Base-by-base conservation (phyloP, 2,888 invertebrate species). In the Meganola albula region DNA sequence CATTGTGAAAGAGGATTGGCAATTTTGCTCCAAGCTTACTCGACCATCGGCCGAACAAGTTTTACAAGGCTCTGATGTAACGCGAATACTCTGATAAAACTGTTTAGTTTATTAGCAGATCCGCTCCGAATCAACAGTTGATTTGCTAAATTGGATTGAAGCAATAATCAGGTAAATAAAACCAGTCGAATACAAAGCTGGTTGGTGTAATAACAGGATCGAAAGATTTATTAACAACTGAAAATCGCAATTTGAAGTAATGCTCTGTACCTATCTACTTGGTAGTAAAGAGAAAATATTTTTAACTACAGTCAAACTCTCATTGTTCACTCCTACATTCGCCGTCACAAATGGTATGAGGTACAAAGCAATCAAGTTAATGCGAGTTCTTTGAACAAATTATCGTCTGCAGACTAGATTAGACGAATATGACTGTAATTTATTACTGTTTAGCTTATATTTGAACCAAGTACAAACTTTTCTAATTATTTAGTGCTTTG, bases 1-100 rank as follows among this genome's bases (percentile, higher is more conserved):
- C 83, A 84, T 85, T 84, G 84, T 85, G 82, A 75, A 80, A 76
- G 79, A 76, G 84, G 83, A 85, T 85, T 84, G 84, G 78, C 84
- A 84, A 84, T 85, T 84, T 82, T 76, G 79, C 74, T 74, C 71
- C 64, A 68, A 75, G 76, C 77, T 80, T 75, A 83, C 75, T 75
- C 78, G 74, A 75, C 79, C 80, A 74, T 75, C 77, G 75, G 74
- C 74, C 69, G 71, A 66, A 65, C 71, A 67, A 78, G 73, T 80
- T 82, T 80, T 78, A 80, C 76, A 76, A 68, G 75, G 74, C 76
- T 74, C 76, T 70, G 68, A 78, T 74, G 77, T 77, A 74, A 74
- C 72, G 64, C 60, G 68, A 69, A 63, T 64, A 60, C 48, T 59
- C 53, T 59, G 63, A 62, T 60, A 57, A 64, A 61, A 69, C 66